Evolutionary conservation across 2,888 invertebrate genomes (phyloP), one percentile per base, ranked within the genome.

Genomic region (Caenorhabditis sp.): DNA sequence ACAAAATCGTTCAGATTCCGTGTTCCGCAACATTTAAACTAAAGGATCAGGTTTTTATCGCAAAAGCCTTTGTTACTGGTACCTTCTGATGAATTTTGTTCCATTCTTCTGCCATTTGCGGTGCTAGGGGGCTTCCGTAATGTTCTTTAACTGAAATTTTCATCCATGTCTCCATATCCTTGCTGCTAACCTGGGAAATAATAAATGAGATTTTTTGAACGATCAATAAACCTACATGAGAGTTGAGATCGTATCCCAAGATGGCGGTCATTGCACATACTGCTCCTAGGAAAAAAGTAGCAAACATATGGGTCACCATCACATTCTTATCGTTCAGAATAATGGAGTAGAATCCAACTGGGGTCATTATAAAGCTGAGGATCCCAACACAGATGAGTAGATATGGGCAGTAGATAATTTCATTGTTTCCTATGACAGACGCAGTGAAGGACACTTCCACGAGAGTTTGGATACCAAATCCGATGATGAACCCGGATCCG

Each of bases 21-120:
- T 0, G 28, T 58, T 26, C 82, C 85, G 38, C 85, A 85, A 38
- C 85, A 85, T 72, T 68, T 54, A 56, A 80, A 80, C 85, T 85
- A 54, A 80, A 61, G 2, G 6, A 2, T 38, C 6, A 10, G 38
- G 12, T 38, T 8, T 26, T 66, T 4, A 16, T 8, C 10, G 8
- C 5, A n/a, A n/a, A 22, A 10, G 22, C 38, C 38, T 64, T 38
- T 63, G 38, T 6, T 10, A 49, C 16, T 51, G 4, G 12, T 38
- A 84, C 84, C 66, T 84, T 80, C 26, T 80, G 84, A 38, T 84
- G 84, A n/a, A 49, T 68, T 72, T 74, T 64, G 49, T 80, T 61
- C 84, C 84, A 84, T 24, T 47, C 68, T 22, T 66, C 51, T 26
- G 28, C 38, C 16, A 84, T 63, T 28, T 73, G 31, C 3, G 80